Base-by-base conservation (phyloP, 30 jellyfish, hydroid and myxozoan genomes). In the Turritopsis rubra region DNA sequence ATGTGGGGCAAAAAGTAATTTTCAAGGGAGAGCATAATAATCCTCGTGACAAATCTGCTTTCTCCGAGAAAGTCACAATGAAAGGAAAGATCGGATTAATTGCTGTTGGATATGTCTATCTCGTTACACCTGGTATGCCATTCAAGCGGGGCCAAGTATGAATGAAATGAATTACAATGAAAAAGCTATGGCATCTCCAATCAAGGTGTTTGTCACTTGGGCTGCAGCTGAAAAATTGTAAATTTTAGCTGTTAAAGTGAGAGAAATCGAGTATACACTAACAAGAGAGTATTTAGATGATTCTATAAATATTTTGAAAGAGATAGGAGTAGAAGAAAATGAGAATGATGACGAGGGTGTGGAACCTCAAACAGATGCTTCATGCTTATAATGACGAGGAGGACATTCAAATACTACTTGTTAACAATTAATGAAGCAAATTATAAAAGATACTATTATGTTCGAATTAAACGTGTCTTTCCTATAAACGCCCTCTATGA, bases 71-170 rank as follows among this genome's bases (percentile, higher is more conserved):
- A 19, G 81, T 72, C 28, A 26, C 21, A 72, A 72, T 72, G 0
- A 72, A 72, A 72, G 81, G 28, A 25, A 72, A 72, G 21, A 60
- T 60, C 21, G 73, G 81, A 25, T 26, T 72, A 72, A 72, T 72
- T 72, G 81, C 24, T 72, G 81, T 21, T 72, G 81, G 81, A 72
- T 29, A 72, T 25, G 0, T 72, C 73, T 60, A 60, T 60, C 73
- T 60, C 0, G 73, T 18, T 60, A 60, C 73, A 60, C 21, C 73
- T 60, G 73, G 73, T 60, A 60, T 60, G 73, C 81, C 28, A 72
- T 60, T 18, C 73, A 60, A 60, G 73, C 19, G 21, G 73, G 73
- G 21, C 21, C 73, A 18, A 60, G 21, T 21, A 18, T 72, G 21
- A 29, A 21, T 18, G 81, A 21, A 60, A 23, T 18, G 73, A 23